phyloP scores from a whole-genome alignment of 2,113 vertebrate genomes.

The Callipepla californica region DNA sequence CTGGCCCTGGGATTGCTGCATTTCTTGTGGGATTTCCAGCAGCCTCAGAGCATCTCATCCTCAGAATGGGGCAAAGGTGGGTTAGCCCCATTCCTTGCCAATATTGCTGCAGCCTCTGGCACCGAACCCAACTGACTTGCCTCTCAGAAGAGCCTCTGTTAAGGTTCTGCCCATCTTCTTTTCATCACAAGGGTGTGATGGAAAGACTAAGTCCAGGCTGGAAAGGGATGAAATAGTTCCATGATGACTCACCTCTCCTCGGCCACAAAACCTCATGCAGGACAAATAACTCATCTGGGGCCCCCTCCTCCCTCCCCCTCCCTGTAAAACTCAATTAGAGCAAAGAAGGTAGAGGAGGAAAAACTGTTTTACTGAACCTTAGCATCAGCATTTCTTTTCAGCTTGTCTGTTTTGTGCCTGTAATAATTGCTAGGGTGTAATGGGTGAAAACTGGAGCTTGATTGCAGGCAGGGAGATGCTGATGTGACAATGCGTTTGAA shows the following conservation, averaged over 20 bases:
- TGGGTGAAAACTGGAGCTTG: rapidly evolving
- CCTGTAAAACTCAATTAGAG: neutral
- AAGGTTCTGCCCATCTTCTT: constrained; percentile 2
- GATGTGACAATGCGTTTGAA: neutral
- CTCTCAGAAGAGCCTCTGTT: neutral
- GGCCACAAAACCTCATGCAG: neutral
- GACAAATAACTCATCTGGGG: neutral
- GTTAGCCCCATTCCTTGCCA: neutral
- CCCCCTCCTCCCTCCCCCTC: neutral
- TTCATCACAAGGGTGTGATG: neutral
- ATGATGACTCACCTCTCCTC: neutral
- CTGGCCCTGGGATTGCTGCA: neutral
- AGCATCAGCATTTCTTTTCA: neutral
- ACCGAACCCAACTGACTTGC: neutral
- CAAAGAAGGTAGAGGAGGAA: neutral
- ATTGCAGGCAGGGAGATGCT: rapidly evolving
- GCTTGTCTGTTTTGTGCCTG: neutral
- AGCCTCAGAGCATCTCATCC: neutral
- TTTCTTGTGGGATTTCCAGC: neutral
- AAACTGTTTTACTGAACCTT: neutral
- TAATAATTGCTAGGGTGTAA: neutral
- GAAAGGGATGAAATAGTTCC: neutral
- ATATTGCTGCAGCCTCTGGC: neutral
- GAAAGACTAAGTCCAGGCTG: constrained; percentile 58
- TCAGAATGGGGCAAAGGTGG: neutral